Evolutionary conservation across 2,797 vertebrate genomes (phyloP).

Genomic region (Sebastes trivittatus): DNA sequence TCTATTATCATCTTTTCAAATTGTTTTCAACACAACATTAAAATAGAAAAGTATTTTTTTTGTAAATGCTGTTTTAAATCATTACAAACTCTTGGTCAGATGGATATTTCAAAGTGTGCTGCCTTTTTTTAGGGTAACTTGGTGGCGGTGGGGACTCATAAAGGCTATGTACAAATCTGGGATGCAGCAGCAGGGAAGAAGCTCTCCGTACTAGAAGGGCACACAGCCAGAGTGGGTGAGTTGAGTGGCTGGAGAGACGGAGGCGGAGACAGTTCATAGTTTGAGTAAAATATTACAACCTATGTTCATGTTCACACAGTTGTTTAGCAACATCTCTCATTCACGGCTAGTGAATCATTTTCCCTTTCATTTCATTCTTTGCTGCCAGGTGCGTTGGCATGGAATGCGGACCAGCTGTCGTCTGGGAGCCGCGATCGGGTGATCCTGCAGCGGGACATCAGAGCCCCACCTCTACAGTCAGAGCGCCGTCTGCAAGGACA

Average conservation of each 20-base stretch:
- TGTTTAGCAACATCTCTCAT: conserved; percentile 15
- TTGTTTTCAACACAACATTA: background rate
- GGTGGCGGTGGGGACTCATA: conserved; percentile 87
- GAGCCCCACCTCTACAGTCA: conserved; percentile 93
- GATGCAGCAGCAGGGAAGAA: conserved; percentile 98
- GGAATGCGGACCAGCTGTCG: conserved; percentile 98
- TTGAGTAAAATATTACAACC: background rate
- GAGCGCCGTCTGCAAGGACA: conserved; percentile 98
- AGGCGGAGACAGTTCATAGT: background rate
- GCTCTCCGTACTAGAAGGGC: conserved; percentile 93
- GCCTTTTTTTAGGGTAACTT: conserved; percentile 80
- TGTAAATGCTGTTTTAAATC: background rate
- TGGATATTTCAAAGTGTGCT: background rate
- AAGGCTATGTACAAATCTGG: conserved; percentile 94
- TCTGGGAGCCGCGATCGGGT: conserved; percentile 96
- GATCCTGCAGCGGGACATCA: conserved; percentile 96
- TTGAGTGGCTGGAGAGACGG: background rate
- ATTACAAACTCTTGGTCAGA: background rate
- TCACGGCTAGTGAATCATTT: background rate
- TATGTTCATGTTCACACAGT: background rate
- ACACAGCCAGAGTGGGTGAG: conserved; percentile 98
- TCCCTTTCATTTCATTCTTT: background rate
- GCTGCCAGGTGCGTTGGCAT: conserved; percentile 91
- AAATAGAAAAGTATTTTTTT: background rate
- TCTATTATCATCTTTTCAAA: background rate